Conservation (phyloP, 2,113 vertebrate genomes). For the Daboia siamensis region DNA sequence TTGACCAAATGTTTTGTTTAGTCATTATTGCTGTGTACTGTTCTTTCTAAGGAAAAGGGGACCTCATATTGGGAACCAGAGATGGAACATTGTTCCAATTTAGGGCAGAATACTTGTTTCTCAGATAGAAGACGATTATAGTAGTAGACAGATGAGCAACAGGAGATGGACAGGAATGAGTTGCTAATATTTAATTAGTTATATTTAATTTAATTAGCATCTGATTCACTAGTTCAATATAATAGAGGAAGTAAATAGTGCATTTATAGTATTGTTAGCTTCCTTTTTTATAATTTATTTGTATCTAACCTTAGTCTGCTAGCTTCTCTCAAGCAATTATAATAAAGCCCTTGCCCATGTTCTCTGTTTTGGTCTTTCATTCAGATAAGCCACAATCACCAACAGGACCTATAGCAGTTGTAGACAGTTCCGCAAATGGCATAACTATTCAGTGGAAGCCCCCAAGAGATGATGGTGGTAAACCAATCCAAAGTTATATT, state of each 20-base stretch:
- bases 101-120: neutral
- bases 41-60: neutral
- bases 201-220: neutral
- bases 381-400: conserved; percentile 79
- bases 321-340: neutral
- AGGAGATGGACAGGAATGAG: neutral
- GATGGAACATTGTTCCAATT: neutral
- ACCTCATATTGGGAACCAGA: neutral
- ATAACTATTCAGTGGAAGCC: conserved; percentile 79
- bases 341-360: neutral
- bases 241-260: neutral
- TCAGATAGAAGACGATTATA: neutral
- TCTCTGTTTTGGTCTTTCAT: conserved; percentile 19
- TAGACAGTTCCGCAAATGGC: conserved; percentile 63
- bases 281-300: neutral
- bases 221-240: neutral
- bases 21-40: neutral
- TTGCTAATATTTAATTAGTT: neutral
- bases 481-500: conserved; percentile 71
- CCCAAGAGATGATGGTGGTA: conserved; percentile 79
- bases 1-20: neutral
- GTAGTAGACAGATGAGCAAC: neutral
- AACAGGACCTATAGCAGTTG: conserved; percentile 76
- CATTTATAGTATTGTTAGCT: neutral
- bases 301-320: neutral